Evolutionary conservation across 2,113 vertebrate genomes (phyloP).

Genomic region (Gracilinanus agilis): DNA sequence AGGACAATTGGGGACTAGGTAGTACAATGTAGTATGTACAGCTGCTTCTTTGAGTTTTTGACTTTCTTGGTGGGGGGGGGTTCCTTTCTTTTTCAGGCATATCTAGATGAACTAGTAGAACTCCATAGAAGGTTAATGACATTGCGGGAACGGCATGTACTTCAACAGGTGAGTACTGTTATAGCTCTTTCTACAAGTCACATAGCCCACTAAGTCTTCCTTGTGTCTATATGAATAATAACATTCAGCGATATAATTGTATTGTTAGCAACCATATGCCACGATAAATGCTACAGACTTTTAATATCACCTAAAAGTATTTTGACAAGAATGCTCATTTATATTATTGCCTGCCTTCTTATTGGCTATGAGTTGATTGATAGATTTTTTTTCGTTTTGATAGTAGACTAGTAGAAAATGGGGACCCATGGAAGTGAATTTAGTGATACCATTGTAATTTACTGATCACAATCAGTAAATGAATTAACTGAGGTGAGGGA

Average conservation of each 20-base stretch:
- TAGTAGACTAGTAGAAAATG: background rate
- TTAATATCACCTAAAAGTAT: background rate
- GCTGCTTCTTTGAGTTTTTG: conserved; percentile 67
- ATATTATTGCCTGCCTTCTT: background rate
- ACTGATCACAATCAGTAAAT: background rate
- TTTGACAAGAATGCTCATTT: background rate
- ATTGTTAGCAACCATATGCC: background rate
- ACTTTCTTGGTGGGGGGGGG: conserved; percentile 23
- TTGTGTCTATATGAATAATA: background rate
- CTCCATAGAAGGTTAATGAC: conserved; percentile 98
- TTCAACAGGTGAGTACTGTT: conserved; percentile 93
- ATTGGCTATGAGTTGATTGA: background rate
- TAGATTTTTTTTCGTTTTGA: background rate
- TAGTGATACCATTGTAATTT: background rate
- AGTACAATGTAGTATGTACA: background rate
- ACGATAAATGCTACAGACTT: background rate
- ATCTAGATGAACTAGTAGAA: conserved; percentile 97
- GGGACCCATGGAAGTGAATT: background rate
- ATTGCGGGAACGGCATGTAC: conserved; percentile 94
- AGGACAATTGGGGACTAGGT: background rate
- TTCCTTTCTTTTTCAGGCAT: conserved; percentile 87
- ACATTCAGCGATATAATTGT: background rate
- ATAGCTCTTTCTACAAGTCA: conserved; percentile 3
- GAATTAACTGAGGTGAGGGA: background rate
- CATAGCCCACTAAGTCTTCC: background rate